These are phyloP conservation scores for Scartelaos histophorus DNA, from an alignment of 2,113 vertebrate genomes.

Conservation along the genomic window DNA sequence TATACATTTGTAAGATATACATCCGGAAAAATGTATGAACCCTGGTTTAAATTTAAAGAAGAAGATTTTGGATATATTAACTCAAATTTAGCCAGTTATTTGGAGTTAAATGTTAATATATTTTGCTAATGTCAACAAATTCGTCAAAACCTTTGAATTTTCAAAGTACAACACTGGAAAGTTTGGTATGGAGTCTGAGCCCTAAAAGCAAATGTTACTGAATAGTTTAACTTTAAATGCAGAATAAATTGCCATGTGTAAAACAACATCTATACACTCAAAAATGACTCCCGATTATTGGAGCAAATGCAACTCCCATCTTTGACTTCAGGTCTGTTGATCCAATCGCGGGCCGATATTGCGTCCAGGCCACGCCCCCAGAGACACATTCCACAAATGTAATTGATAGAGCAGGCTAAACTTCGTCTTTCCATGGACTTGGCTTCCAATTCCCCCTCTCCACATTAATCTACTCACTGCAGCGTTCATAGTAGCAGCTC, in stretches of 20 bases:
- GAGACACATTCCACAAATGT: constrained; percentile 61
- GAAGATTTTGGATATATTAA: too few relatives aligned
- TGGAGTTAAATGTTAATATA: too few relatives aligned
- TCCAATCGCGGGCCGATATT: constrained; percentile 43
- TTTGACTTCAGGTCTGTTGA: constrained; percentile 52
- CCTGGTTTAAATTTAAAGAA: too few relatives aligned
- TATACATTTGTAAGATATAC: too few relatives aligned
- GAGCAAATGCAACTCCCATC: neutral
- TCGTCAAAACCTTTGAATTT: too few relatives aligned
- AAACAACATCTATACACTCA: neutral
- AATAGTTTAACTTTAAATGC: too few relatives aligned
- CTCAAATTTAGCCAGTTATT: too few relatives aligned
- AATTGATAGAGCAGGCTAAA: constrained; percentile 67
- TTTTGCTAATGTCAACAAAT: too few relatives aligned
- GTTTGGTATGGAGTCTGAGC: too few relatives aligned
- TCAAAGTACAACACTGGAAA: too few relatives aligned
- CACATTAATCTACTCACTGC: constrained; percentile 50
- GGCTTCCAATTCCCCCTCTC: constrained; percentile 31
- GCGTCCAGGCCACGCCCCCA: constrained; percentile 44
- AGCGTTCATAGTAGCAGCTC: constrained; percentile 28
- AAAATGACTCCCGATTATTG: neutral
- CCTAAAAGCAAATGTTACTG: too few relatives aligned
- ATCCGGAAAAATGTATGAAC: too few relatives aligned
- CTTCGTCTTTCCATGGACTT: constrained; percentile 51
- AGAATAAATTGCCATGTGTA: neutral